These are phyloP conservation scores for Thalassaphorura encarpata DNA, from an alignment of 1,140 invertebrate species.

Conservation along the genomic window DNA sequence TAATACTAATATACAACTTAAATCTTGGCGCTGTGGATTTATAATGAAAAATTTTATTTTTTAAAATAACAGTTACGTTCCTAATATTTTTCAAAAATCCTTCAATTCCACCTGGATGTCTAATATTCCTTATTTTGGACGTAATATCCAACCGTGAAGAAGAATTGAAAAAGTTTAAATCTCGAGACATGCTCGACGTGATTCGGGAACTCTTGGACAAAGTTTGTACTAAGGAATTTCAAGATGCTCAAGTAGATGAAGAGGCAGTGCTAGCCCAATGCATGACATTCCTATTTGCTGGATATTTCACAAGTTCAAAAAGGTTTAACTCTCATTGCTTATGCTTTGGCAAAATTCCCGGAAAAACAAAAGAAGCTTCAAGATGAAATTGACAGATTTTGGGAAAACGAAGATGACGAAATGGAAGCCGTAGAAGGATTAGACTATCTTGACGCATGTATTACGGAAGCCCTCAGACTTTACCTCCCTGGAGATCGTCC, in stretches of 20 bases:
- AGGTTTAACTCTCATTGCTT: slow-evolving; percentile 39
- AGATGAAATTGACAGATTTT: slow-evolving; percentile 49
- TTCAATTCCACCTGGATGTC: too few relatives aligned
- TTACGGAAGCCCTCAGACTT: slow-evolving; percentile 11
- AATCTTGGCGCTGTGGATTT: too few relatives aligned
- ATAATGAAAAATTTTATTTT: too few relatives aligned
- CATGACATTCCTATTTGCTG: slow-evolving; percentile 19
- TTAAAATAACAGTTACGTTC: too few relatives aligned
- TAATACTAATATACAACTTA: too few relatives aligned
- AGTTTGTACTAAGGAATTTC: slow-evolving; percentile 15
- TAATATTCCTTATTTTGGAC: too few relatives aligned
- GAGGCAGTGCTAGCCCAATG: slow-evolving; percentile 17
- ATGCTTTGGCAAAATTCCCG: slow-evolving; percentile 50
- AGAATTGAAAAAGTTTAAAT: too few relatives aligned
- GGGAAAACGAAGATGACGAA: slow-evolving; percentile 32
- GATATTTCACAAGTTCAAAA: slow-evolving; percentile 5
- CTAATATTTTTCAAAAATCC: too few relatives aligned
- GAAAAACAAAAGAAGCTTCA: slow-evolving; percentile 59
- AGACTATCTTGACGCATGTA: slow-evolving; percentile 17
- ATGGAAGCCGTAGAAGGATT: slow-evolving; percentile 13
- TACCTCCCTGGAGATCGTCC: slow-evolving; percentile 1
- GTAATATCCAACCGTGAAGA: too few relatives aligned
- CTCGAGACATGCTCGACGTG: too few relatives aligned
- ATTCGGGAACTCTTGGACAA: slow-evolving; percentile 11
- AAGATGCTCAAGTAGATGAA: slow-evolving; percentile 7